These are phyloP conservation scores for Callinectes sapidus DNA, from an alignment of 2,888 invertebrate species.

Conservation along the genomic window DNA sequence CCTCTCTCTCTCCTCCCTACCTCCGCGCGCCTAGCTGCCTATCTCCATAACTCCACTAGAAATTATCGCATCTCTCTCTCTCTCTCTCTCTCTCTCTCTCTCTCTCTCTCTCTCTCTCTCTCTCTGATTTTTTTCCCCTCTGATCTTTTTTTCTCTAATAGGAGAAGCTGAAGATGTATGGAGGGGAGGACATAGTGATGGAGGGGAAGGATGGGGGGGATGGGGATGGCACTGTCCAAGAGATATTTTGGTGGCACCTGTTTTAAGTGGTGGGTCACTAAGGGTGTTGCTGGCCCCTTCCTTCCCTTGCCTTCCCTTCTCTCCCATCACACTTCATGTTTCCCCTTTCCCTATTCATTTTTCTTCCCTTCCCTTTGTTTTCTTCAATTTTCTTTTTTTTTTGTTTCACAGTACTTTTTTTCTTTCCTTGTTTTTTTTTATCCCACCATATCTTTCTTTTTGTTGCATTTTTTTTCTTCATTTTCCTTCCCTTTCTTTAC, in stretches of 20 bases:
- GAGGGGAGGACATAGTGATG: not conserved
- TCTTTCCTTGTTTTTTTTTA: not conserved
- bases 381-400: not conserved
- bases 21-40: not conserved
- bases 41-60: no score
- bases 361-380: not conserved
- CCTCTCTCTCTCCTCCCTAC: not conserved
- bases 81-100: not conserved
- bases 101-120: not conserved
- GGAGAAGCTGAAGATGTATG: not conserved
- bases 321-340: not conserved
- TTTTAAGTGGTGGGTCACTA: constrained; percentile 1
- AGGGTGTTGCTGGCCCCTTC: not conserved
- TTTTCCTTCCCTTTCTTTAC: not conserved
- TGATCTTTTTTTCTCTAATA: not conserved
- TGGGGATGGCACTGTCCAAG: not conserved
- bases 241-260: not conserved
- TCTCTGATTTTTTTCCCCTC: not conserved
- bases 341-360: not conserved
- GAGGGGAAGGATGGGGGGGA: not conserved
- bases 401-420: not conserved
- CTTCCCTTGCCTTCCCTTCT: constrained; percentile 3
- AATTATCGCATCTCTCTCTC: not conserved
- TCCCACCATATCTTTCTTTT: not conserved
- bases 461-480: no score